Evolutionary conservation across 1,140 invertebrate species (phyloP).

Genomic region (Antheraea mylitta): DNA sequence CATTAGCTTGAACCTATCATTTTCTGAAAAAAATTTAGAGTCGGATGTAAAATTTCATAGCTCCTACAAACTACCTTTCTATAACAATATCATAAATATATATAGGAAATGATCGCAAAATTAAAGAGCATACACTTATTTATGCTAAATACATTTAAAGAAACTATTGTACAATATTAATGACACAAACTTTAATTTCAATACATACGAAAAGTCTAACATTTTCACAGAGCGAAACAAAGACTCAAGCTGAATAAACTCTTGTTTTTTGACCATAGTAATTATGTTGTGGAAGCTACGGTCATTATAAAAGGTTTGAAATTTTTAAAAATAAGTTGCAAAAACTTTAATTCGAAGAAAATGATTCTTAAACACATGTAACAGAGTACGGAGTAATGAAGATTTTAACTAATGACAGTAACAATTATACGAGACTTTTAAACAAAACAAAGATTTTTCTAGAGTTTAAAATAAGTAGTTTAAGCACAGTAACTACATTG

Average conservation of each 20-base stretch:
- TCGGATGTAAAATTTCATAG: no score
- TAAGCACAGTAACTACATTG: no score
- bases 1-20: no score
- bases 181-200: not conserved
- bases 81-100: no score
- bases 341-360: not conserved
- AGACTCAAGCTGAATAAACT: conserved; percentile 52
- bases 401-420: not conserved
- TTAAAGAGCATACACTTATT: no score
- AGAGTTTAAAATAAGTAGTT: no score
- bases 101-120: no score
- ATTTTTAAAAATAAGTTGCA: conserved; percentile 38
- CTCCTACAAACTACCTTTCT: no score
- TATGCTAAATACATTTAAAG: no score
- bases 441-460: not conserved
- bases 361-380: not conserved
- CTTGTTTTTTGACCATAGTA: conserved; percentile 47
- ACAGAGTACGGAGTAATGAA: not conserved
- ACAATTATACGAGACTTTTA: not conserved
- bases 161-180: no score
- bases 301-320: conserved; percentile 55
- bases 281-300: conserved; percentile 47
- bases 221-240: conserved; percentile 31
- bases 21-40: no score
- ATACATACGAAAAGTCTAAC: not conserved